Evolutionary conservation across 2,888 invertebrate species (phyloP), one percentile per base, ranked within the genome.

Genomic region (Pristionchus maxplancki): DNA sequence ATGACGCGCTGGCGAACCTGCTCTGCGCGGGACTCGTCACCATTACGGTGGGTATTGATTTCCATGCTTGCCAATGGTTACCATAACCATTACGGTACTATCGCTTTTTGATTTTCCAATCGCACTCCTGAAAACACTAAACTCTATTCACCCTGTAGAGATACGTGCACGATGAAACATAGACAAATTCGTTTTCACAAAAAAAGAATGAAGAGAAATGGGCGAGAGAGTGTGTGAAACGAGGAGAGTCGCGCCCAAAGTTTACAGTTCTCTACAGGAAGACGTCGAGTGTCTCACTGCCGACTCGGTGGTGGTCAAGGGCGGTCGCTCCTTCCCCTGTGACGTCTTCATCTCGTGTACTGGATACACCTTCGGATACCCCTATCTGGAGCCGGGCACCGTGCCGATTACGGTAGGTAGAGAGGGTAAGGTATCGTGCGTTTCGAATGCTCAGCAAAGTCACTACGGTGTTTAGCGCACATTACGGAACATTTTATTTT

Each of bases 211-310:
- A 11, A 44, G 44, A 13, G 20, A 11, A 31, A 31, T 64, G 15
- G 15, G 17, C 31, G 64, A 74, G 20, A 40, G 67, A 67, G 15
- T 6, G 3, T 34, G 67, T 20, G 15, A 67, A 67, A 17, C 34
- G 67, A 34, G n/a, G 34, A 34, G 17, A 67, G n/a, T 37, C 67
- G 2, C 34, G 15, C 34, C 20, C 20, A 40, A 74, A 9, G 6
- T 24, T 0, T 24, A 0, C n/a, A 28, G 20, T 53, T 53, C 24
- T 90, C 95, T 88, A 40, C 92, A 98, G 98, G 98, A 99, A 91
- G 98, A 99, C 90, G 99, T 99, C 98, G 99, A 99, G 95, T 99
- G 98, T 96, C 96, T 99, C 94, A 98, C 98, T 62, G 99, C 99
- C 90, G 98, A 99, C 89, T 98, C 98, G 58, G 96, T 99, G 93